A percentile compares a stretch with the other conserved stretches of the same genome.
Evolutionary conservation across 2,888 invertebrate species (phyloP).

Genomic region (Heliconius ethilla): DNA sequence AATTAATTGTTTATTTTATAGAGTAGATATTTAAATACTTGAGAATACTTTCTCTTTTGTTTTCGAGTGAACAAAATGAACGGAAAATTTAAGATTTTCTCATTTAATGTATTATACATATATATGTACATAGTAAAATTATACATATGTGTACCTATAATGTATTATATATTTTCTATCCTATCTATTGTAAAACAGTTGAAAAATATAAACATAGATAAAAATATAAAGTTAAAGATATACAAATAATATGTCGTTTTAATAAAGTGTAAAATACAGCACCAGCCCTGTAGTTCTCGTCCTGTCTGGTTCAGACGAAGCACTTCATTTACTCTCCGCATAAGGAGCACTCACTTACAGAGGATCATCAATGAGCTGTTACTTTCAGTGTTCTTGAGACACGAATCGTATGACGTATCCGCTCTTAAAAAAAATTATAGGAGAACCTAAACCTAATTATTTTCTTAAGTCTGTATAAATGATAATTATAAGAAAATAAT

Average conservation of each 20-base stretch:
- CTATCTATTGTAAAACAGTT: too few species aligned
- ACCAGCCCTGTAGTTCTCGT: not conserved
- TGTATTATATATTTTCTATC: not conserved
- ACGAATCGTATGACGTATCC: not conserved
- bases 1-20: conserved; percentile 36
- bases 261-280: not conserved
- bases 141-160: not conserved
- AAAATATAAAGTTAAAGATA: not conserved
- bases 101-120: too few species aligned
- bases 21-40: not conserved
- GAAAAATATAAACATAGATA: not conserved
- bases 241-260: not conserved
- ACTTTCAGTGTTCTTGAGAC: conserved; percentile 37
- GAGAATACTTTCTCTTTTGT: conserved; percentile 4
- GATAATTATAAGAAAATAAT: too few species aligned
- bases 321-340: conserved; percentile 34
- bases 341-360: conserved; percentile 36
- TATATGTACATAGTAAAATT: not conserved
- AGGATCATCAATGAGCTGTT: conserved; percentile 36
- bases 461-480: not conserved
- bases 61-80: not conserved
- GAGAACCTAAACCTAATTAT: not conserved
- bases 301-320: conserved; percentile 23
- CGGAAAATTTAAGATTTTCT: not conserved
- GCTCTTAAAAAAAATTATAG: not conserved